Evolutionary conservation across 2,888 invertebrate species (phyloP).

Genomic region (Torymus aiolomorphi): DNA sequence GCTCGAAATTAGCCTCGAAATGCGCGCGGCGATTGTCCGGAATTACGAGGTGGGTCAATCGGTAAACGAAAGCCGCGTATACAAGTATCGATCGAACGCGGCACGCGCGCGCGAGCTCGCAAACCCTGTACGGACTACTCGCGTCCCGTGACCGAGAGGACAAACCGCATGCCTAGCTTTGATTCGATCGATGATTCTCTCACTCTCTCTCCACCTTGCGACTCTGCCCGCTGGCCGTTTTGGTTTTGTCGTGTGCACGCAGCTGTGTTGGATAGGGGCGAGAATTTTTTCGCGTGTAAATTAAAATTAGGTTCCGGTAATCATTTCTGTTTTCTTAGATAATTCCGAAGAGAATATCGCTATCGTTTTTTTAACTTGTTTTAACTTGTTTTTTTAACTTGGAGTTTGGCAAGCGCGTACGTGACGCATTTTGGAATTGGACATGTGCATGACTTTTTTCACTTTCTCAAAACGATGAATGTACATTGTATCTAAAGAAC

Average conservation of each 20-base stretch:
- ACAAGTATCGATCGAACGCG: conserved; percentile 20
- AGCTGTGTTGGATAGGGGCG: conserved; percentile 3
- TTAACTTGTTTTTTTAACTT: neutral
- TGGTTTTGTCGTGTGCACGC: conserved; percentile 2
- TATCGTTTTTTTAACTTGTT: neutral
- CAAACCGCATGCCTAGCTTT: conserved; percentile 25
- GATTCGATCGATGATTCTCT: conserved; percentile 31
- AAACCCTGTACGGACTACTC: neutral
- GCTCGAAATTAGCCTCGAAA: neutral
- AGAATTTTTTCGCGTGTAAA: neutral
- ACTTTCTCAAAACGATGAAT: conserved; percentile 15
- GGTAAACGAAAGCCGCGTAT: neutral
- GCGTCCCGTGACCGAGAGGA: conserved; percentile 10
- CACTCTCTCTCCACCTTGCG: neutral
- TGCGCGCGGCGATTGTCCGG: too few species aligned
- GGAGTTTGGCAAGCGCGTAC: neutral
- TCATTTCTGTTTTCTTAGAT: too few species aligned
- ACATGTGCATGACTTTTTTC: conserved; percentile 26
- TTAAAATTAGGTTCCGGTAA: too few species aligned
- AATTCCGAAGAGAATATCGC: too few species aligned
- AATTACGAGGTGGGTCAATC: neutral
- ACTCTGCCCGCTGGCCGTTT: too few species aligned
- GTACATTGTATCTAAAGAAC: conserved; percentile 12
- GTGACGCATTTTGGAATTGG: conserved; percentile 24
- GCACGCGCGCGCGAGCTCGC: neutral